Percentiles rank a stretch among this genome's conserved stretches.
These are phyloP conservation scores for Spilosoma lubricipeda DNA, from an alignment of 2,888 invertebrate genomes.

Conservation along the genomic window DNA sequence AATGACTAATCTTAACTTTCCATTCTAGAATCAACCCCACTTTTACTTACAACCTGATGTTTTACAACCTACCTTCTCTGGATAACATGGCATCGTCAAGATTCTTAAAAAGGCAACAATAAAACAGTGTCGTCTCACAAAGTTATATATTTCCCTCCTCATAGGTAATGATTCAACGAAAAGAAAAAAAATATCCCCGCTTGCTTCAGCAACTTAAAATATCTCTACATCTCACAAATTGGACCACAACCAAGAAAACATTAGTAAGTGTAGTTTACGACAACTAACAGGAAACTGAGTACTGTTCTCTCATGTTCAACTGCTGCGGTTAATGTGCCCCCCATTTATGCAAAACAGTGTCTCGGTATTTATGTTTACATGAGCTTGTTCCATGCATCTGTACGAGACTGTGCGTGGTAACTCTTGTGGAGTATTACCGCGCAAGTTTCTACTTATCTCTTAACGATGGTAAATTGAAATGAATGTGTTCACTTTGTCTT, in stretches of 20 bases:
- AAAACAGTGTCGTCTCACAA: too few relatives aligned
- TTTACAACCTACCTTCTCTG: too few relatives aligned
- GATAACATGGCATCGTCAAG: too few relatives aligned
- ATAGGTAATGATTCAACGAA: too few relatives aligned
- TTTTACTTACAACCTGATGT: too few relatives aligned
- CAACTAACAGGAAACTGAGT: constrained; percentile 50
- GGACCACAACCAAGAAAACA: constrained; percentile 34
- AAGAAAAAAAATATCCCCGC: background rate
- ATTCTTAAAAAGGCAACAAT: too few relatives aligned
- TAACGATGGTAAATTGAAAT: constrained; percentile 7
- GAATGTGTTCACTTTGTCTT: background rate
- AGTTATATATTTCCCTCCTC: too few relatives aligned
- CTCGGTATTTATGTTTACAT: constrained; percentile 30
- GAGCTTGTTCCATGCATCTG: constrained; percentile 8
- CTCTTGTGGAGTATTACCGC: background rate
- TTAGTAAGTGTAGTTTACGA: constrained; percentile 52
- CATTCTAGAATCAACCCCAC: too few relatives aligned
- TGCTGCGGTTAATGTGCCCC: constrained; percentile 44
- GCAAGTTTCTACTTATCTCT: constrained; percentile 1
- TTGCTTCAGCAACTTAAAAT: background rate
- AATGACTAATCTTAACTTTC: too few relatives aligned
- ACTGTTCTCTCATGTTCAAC: constrained; percentile 49
- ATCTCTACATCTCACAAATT: constrained; percentile 14
- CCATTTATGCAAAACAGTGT: constrained; percentile 47
- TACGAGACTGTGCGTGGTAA: constrained; percentile 8